Percentiles rank a stretch among this genome's conserved stretches.
Conservation (phyloP, 1,140 invertebrate genomes). For the Lanistes nyassanus region DNA sequence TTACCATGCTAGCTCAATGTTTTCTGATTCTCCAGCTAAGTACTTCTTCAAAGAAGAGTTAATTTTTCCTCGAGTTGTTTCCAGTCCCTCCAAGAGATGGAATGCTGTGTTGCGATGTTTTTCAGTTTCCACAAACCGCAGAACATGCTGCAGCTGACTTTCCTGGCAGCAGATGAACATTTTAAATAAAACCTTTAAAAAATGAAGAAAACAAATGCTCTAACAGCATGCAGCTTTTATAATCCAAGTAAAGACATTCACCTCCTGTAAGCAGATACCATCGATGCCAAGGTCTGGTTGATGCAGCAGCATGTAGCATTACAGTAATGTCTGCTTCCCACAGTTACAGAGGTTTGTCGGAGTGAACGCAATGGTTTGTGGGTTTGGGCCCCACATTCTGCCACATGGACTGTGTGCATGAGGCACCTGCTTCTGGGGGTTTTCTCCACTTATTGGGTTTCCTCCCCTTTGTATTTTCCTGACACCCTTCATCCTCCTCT, state of each 20-base stretch:
- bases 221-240: too few species aligned
- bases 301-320: too few species aligned
- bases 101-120: constrained; percentile 35
- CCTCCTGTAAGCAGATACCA: neutral
- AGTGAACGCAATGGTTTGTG: too few species aligned
- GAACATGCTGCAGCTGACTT: constrained; percentile 31
- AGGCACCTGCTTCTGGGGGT: too few species aligned
- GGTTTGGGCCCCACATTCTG: too few species aligned
- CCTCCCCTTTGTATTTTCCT: too few species aligned
- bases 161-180: neutral
- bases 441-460: too few species aligned
- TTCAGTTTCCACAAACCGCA: constrained; percentile 42
- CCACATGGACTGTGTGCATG: too few species aligned
- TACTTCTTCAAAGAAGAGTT: neutral
- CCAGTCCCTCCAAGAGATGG: constrained; percentile 19
- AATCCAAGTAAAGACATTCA: neutral
- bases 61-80: constrained; percentile 9
- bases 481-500: too few species aligned
- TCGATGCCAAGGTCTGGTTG: neutral
- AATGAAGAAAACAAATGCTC: neutral
- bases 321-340: too few species aligned
- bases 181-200: neutral
- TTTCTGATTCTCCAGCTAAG: neutral
- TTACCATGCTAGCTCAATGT: neutral
- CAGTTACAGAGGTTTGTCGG: too few species aligned